These are phyloP conservation scores for Luidia sarsii DNA, from an alignment of 53 echinoderm and acorn worm species.

Conservation along the genomic window DNA sequence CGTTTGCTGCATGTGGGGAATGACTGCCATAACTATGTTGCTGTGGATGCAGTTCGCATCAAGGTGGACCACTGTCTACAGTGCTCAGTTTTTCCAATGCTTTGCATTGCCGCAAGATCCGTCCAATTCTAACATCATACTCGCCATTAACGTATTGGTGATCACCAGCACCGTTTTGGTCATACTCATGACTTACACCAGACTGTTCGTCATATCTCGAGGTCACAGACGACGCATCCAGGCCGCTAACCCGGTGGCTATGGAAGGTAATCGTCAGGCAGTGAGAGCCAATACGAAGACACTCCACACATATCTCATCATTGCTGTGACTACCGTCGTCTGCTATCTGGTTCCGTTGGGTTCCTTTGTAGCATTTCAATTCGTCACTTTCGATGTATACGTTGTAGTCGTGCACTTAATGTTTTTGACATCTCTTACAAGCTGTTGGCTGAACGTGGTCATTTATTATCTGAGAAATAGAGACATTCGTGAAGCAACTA, in stretches of 20 bases:
- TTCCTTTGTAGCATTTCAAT: not conserved
- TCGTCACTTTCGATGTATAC: not conserved
- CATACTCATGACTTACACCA: not conserved
- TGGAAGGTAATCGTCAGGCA: not conserved
- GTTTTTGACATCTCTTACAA: not conserved
- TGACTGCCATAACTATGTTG: not conserved
- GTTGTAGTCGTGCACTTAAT: slow-evolving; percentile 7
- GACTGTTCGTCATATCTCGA: slow-evolving; percentile 35
- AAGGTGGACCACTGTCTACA: not conserved
- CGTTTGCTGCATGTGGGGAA: slow-evolving; percentile 4
- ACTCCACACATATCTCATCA: slow-evolving; percentile 13
- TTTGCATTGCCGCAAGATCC: not conserved
- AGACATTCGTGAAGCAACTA: slow-evolving; percentile 7
- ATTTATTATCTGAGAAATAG: not conserved
- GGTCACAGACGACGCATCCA: slow-evolving; percentile 29
- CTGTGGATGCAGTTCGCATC: not conserved
- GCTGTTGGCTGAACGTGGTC: not conserved
- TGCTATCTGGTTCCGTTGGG: not conserved
- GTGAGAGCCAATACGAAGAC: slow-evolving; percentile 19
- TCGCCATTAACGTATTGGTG: not conserved
- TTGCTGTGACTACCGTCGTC: not conserved
- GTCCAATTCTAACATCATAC: not conserved
- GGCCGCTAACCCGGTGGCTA: not conserved
- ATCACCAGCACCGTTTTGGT: not conserved
- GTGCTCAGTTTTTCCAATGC: not conserved